Evolutionary conservation across 2,797 vertebrate genomes (phyloP).

Genomic region (Bovichtus diacanthus): DNA sequence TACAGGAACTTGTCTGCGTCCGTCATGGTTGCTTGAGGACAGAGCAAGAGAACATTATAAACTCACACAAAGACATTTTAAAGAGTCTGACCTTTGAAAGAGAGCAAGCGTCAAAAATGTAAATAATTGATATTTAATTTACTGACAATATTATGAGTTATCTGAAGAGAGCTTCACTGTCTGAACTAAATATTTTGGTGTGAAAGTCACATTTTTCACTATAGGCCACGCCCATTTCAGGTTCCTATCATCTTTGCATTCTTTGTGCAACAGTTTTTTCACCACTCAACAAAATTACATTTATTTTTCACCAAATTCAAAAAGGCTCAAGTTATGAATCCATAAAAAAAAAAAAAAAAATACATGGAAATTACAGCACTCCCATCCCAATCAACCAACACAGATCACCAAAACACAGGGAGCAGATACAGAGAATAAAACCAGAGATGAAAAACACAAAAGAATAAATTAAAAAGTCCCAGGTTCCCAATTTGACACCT

Average conservation of each 20-base stretch:
- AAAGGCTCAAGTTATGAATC: not conserved
- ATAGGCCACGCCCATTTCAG: not conserved
- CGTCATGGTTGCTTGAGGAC: slow-evolving; percentile 80
- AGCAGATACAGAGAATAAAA: no score
- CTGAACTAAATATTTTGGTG: not conserved
- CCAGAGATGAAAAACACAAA: not conserved
- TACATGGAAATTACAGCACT: not conserved
- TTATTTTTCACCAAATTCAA: not conserved
- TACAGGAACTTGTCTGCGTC: slow-evolving; percentile 97
- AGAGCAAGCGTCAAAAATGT: no score
- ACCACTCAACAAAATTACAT: not conserved
- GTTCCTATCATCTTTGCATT: not conserved
- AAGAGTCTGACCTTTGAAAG: not conserved
- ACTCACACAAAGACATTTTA: not conserved
- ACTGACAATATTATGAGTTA: not conserved
- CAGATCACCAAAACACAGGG: not conserved
- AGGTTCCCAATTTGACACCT: not conserved
- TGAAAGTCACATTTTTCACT: not conserved
- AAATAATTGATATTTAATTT: not conserved
- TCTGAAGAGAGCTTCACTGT: not conserved
- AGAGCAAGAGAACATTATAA: not conserved
- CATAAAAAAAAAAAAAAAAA: no score
- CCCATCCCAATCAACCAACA: no score
- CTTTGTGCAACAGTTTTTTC: not conserved
- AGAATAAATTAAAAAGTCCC: not conserved